Evolutionary conservation across 2,797 vertebrate species (phyloP).

Genomic region (Pseudocheirus occidentalis): DNA sequence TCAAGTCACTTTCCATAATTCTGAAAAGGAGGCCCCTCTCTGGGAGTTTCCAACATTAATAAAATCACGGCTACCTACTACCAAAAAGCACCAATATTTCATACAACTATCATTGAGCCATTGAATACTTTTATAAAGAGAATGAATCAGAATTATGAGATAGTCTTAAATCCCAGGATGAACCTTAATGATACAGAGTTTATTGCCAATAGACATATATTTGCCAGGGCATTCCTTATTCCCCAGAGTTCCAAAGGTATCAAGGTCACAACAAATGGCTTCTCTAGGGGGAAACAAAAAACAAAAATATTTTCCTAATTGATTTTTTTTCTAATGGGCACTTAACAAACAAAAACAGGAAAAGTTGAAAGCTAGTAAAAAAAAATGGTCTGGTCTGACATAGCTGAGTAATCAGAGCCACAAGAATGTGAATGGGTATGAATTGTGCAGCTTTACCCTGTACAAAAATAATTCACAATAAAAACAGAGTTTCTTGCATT

Average conservation of each 20-base stretch:
- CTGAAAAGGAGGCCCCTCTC: not conserved
- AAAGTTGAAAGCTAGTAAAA: not conserved
- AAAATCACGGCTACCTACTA: too few relatives aligned
- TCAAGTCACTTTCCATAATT: not conserved
- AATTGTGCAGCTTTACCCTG: not conserved
- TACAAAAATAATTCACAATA: not conserved
- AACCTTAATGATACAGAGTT: not conserved
- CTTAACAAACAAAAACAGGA: not conserved
- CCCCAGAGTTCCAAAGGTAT: not conserved
- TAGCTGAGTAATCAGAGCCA: not conserved
- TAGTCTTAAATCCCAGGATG: not conserved
- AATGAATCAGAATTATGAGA: not conserved
- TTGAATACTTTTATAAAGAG: not conserved
- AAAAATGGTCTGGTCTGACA: not conserved
- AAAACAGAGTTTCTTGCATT: not conserved
- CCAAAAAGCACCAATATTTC: not conserved
- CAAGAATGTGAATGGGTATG: not conserved
- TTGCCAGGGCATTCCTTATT: not conserved
- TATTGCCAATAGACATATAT: too few relatives aligned
- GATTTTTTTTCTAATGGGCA: not conserved
- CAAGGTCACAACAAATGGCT: not conserved
- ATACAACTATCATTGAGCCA: not conserved
- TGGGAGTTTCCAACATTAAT: too few relatives aligned
- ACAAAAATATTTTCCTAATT: not conserved
- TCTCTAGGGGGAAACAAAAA: not conserved